phyloP scores from a whole-genome alignment of 2,888 invertebrate genomes.

The Cataglyphis cursor region DNA sequence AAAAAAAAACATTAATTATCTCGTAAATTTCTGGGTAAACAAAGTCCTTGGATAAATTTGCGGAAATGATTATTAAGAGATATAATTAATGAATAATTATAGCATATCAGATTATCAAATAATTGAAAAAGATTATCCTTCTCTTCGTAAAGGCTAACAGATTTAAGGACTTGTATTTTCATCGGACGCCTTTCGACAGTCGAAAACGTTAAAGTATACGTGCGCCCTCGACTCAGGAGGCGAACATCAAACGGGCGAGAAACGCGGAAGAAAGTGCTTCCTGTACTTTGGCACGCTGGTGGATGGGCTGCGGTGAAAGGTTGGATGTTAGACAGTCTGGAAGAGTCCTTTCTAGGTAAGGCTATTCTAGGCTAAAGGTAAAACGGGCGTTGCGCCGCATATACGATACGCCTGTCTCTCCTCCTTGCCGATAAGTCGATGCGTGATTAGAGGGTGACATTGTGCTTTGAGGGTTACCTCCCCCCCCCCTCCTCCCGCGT shows the following conservation, averaged over 20 bases:
- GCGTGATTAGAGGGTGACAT: slow-evolving; percentile 86
- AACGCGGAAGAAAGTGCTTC: slow-evolving; percentile 76
- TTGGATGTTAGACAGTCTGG: slow-evolving; percentile 62
- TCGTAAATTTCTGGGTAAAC: neutral
- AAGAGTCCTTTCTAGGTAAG: slow-evolving; percentile 64
- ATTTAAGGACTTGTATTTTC: neutral
- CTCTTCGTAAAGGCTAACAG: neutral
- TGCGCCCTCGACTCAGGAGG: slow-evolving; percentile 3
- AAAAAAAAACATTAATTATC: neutral
- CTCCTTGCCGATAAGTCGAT: slow-evolving; percentile 84
- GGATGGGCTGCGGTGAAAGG: slow-evolving; percentile 62
- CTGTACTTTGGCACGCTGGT: slow-evolving; percentile 69
- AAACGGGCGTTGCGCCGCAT: slow-evolving; percentile 74
- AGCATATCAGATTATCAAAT: neutral
- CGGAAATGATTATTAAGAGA: neutral
- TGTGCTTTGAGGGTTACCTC: slow-evolving; percentile 82
- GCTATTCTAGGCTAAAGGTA: slow-evolving; percentile 51
- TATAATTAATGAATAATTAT: neutral
- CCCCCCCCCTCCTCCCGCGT: slow-evolving; percentile 50
- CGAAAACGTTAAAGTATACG: slow-evolving; percentile 27
- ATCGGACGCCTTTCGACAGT: neutral
- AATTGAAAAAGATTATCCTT: neutral
- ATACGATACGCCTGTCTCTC: slow-evolving; percentile 76
- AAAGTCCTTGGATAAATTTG: neutral
- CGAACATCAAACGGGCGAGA: slow-evolving; percentile 65